A percentile compares a stretch with the other conserved stretches of the same genome.
Conservation (phyloP, 2,888 invertebrate species). For the Abrostola tripartita region DNA sequence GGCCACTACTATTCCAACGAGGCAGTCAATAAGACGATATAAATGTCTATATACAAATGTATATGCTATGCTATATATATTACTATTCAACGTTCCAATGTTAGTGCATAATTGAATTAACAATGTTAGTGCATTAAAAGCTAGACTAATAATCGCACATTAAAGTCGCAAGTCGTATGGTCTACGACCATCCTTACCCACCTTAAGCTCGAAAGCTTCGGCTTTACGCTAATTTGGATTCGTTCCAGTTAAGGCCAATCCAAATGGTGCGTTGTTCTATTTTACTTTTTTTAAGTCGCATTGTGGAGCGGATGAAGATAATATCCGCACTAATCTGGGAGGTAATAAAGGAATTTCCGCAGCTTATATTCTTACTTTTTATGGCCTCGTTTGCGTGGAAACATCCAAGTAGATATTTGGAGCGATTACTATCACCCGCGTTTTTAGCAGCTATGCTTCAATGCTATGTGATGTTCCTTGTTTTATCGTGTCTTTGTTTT, state of each 20-base stretch:
- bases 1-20: too few relatives aligned
- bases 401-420: not conserved
- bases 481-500: too few relatives aligned
- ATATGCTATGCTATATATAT: too few relatives aligned
- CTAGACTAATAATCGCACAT: not conserved
- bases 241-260: constrained; percentile 55
- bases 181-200: constrained; percentile 31
- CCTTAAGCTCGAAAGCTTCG: constrained; percentile 47
- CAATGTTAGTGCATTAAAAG: too few relatives aligned
- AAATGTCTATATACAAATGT: too few relatives aligned
- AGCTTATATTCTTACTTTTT: constrained; percentile 20
- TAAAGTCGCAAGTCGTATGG: not conserved
- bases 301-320: constrained; percentile 18
- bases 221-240: constrained; percentile 55
- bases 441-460: not conserved
- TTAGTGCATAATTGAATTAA: too few relatives aligned
- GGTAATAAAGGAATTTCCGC: constrained; percentile 33
- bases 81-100: too few relatives aligned
- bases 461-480: too few relatives aligned
- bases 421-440: not conserved
- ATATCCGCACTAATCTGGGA: constrained; percentile 29
- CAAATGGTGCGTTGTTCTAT: constrained; percentile 23
- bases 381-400: constrained; percentile 20
- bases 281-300: constrained; percentile 21
- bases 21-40: too few relatives aligned